Conservation (phyloP, 2,797 vertebrate genomes). For the Threskiornis aethiopicus region DNA sequence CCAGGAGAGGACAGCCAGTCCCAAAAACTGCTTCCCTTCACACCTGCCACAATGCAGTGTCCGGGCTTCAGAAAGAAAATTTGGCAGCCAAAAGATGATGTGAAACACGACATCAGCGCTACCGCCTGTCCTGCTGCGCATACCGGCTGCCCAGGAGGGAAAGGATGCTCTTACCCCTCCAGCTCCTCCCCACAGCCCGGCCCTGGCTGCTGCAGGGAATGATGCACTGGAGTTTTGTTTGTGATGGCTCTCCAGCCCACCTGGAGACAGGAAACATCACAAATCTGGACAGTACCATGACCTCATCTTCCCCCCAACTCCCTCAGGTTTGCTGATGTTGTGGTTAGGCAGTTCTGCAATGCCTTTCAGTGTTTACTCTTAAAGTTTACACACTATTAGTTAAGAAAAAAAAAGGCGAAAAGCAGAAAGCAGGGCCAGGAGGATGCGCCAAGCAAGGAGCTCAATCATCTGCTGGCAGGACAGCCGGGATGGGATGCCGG, state of each 20-base stretch:
- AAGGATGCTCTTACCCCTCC: neutral
- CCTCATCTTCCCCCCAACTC: neutral
- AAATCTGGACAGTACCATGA: neutral
- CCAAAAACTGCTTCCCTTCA: neutral
- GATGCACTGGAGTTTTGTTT: neutral
- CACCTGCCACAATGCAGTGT: neutral
- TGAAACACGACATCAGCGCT: neutral
- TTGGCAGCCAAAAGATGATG: neutral
- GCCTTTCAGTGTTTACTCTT: neutral
- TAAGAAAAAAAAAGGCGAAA: neutral
- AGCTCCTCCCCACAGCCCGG: neutral
- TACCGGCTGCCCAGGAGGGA: neutral
- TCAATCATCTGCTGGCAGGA: accelerated
- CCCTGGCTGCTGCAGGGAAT: neutral
- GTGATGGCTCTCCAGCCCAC: neutral
- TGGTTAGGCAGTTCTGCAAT: neutral
- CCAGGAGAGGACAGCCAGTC: accelerated
- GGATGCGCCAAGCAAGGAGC: neutral
- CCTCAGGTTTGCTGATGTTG: neutral
- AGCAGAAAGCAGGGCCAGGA: neutral
- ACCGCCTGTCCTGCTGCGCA: neutral
- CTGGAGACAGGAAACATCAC: neutral
- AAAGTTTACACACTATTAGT: neutral
- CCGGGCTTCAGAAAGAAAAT: neutral
- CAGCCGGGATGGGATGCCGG: accelerated